phyloP scores from a whole-genome alignment of 2,113 vertebrate genomes.

The Collichthys lucidus region DNA sequence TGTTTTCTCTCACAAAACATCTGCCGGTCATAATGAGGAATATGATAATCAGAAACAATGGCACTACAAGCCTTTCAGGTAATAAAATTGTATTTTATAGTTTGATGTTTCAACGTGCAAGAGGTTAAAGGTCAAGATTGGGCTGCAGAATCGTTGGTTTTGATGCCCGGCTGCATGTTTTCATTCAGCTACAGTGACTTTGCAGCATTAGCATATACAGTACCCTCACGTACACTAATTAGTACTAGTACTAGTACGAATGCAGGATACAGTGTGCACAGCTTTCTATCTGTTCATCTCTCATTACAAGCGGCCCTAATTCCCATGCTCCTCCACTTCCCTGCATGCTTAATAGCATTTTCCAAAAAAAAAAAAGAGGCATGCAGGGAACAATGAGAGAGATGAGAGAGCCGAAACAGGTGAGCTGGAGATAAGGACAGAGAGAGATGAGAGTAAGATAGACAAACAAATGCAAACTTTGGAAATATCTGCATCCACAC shows the following conservation, averaged over 20 bases:
- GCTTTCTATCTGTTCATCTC: constrained; percentile 50
- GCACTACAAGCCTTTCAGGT: background rate
- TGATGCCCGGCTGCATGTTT: constrained; percentile 8
- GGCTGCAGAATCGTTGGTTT: background rate
- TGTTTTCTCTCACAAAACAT: constrained; percentile 67
- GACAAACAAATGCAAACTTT: background rate
- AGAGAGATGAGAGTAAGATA: background rate
- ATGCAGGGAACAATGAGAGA: constrained; percentile 35
- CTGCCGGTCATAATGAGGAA: constrained; percentile 63
- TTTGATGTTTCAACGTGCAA: background rate
- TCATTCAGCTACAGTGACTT: constrained; percentile 39
- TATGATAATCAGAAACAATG: constrained; percentile 50
- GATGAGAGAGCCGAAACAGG: constrained; percentile 10
- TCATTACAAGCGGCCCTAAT: constrained; percentile 42
- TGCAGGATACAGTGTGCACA: background rate
- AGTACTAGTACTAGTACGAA: background rate
- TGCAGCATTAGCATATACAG: constrained; percentile 36
- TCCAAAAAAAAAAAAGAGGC: constrained; percentile 26
- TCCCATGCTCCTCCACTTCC: constrained; percentile 35
- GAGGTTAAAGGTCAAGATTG: constrained; percentile 44
- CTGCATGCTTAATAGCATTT: constrained; percentile 50
- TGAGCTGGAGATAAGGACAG: background rate
- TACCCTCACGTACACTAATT: constrained; percentile 45
- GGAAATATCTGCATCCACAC: background rate
- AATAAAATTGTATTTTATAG: background rate